Evolutionary conservation across 2,888 invertebrate species (phyloP), one percentile per base, ranked within the genome.

Genomic region (Drosophila cracens): DNA sequence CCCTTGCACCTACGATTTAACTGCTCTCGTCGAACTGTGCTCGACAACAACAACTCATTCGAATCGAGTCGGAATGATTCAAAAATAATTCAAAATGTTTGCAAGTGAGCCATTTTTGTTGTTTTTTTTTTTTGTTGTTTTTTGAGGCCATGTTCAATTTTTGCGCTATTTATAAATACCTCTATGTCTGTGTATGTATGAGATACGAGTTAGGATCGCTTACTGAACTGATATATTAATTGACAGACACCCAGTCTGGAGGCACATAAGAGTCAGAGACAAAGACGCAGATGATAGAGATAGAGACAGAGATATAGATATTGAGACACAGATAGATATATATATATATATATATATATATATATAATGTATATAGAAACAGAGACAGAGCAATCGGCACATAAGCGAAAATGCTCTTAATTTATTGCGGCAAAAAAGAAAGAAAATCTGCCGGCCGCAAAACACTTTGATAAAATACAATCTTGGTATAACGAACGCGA

Each of bases 341-440:
- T 10, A 10, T n/a, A 21, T 21, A 21, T 21, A 21, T 21, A 43
- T n/a, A n/a, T 36, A 16, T 34, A 5, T 5, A 36, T 16, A 18
- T 36, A 18, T 18, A 18, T 36, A 8, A 31, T 6, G 16, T 16
- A 29, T 18, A 10, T 11, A 4, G 27, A 48, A 36, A 36, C 36
- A 16, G 59, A 33, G 18, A 36, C 13, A 25, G 53, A 34, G 36
- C 40, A 57, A 53, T 48, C 36, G 61, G 59, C 58, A 59, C 46
- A 72, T 63, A 54, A 49, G 48, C 51, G 21, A 62, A 62, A 69
- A 70, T 51, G 54, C 66, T 70, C 69, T 65, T 70, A 60, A 75
- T 70, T 74, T 54, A 64, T 61, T 73, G 62, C 18, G 53, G 60
- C 52, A 34, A 60, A 59, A 65, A 52, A 60, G 18, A 57, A 61